Percentiles rank a stretch among this genome's conserved stretches.
Conservation (phyloP, 2,888 invertebrate species). For the Lingula anatina region DNA sequence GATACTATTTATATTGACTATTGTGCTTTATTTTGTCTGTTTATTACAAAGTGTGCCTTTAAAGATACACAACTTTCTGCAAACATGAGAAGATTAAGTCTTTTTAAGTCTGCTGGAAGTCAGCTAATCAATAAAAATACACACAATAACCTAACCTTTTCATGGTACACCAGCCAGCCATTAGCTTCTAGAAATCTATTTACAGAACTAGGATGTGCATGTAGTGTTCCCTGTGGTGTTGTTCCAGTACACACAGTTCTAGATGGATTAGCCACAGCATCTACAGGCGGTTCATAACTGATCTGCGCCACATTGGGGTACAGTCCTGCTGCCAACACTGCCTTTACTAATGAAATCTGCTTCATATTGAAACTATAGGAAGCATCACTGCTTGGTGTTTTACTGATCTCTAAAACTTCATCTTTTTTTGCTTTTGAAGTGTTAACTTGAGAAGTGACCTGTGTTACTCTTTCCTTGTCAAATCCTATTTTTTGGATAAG, state of each 20-base stretch:
- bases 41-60: not conserved
- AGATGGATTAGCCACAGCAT: slow-evolving; percentile 27
- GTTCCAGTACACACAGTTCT: slow-evolving; percentile 29
- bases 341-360: slow-evolving; percentile 51
- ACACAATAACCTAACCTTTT: slow-evolving; percentile 41
- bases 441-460: not conserved
- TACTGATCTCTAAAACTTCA: slow-evolving; percentile 24
- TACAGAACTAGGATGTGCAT: slow-evolving; percentile 43
- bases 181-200: slow-evolving; percentile 33
- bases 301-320: slow-evolving; percentile 72
- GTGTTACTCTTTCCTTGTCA: not conserved
- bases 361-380: too few relatives aligned
- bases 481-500: slow-evolving; percentile 38
- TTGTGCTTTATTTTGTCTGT: not conserved
- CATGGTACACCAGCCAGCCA: slow-evolving; percentile 42
- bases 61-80: not conserved
- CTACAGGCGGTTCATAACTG: slow-evolving; percentile 22
- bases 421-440: slow-evolving; percentile 3
- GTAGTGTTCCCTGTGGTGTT: slow-evolving; percentile 35
- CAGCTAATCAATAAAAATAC: too few relatives aligned
- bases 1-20: not conserved
- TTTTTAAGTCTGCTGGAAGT: too few relatives aligned
- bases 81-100: not conserved
- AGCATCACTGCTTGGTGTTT: too few relatives aligned
- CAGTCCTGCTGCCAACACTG: slow-evolving; percentile 78